Evolutionary conservation across 2,888 invertebrate genomes (phyloP), one percentile per base, ranked within the genome.

Genomic region (Coremacera marginata): DNA sequence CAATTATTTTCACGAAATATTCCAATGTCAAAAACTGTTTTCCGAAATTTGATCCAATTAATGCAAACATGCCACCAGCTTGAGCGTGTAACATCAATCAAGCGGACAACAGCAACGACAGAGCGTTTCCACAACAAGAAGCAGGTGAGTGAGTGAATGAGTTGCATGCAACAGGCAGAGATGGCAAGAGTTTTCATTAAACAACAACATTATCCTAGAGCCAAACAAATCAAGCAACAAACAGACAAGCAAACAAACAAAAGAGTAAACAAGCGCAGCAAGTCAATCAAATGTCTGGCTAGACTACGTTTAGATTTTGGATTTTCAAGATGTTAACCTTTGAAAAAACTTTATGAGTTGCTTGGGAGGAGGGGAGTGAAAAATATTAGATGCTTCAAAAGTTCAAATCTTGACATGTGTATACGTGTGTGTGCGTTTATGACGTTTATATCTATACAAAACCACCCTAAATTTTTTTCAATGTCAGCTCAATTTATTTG

Each of bases 1-100:
- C 81, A 80, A 81, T 81, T 81, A 80, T 80, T 80, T 81, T 77
- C 71, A 67, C 75, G 77, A 79, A 70, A 75, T 70, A 44, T 55
- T 31, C 60, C 49, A 70, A 70, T 70, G 68, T 49, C 70, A 60
- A 63, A 62, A 73, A 75, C 55, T 67, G 22, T 27, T 19, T 52
- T 14, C 14, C 62, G 31, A 67, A 55, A 65, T 55, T 67, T 52
- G 52, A 67, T 78, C 77, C 79, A 81, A 81, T 80, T 81, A 81
- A 79, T 78, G 80, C 76, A 80, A 81, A 80, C 78, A 79, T 76
- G 77, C 78, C 79, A 76, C 73, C 60, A 78, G 71, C 75, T 68
- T 16, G 60, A 75, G 76, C 79, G 57, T 62, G 73, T 55, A 74
- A 75, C 77, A 79, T 81, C 80, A 80, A 80, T 81, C 80, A 81